These are phyloP conservation scores for Stratiomys singularior DNA, from an alignment of 2,888 invertebrate genomes.

Conservation along the genomic window DNA sequence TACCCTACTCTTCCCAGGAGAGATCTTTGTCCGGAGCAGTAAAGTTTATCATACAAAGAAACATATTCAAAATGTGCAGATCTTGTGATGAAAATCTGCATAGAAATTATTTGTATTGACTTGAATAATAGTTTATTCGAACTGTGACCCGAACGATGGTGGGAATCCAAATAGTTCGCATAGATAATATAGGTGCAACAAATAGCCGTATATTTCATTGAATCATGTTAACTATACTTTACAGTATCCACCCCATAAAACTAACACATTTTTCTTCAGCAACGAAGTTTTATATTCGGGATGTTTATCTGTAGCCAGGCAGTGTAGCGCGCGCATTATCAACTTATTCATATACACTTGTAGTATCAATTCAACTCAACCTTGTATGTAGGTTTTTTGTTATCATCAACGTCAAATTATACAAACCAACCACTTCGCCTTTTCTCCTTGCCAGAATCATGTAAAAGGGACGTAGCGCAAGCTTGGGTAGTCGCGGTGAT, in stretches of 20 bases:
- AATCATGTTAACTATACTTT: no score
- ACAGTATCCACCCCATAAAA: no score
- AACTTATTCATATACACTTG: background rate
- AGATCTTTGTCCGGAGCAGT: no score
- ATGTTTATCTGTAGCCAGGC: background rate
- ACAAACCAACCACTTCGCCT: background rate
- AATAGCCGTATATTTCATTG: background rate
- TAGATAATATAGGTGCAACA: background rate
- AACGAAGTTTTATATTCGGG: background rate
- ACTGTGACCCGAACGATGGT: no score
- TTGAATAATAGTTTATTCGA: no score
- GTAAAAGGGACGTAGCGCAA: background rate
- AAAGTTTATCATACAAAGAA: no score
- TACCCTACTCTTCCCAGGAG: no score
- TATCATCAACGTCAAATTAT: constrained; percentile 20
- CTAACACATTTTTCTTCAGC: no score
- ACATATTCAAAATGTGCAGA: no score
- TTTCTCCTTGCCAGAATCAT: background rate
- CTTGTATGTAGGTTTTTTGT: constrained; percentile 20
- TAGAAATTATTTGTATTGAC: no score
- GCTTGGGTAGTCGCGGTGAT: background rate
- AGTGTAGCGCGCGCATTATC: background rate
- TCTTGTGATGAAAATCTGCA: no score
- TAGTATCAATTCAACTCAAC: background rate
- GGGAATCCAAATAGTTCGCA: no score